Evolutionary conservation across 2,113 vertebrate genomes (phyloP), one percentile per base, ranked within the genome.

Genomic region (Trachemys scripta): DNA sequence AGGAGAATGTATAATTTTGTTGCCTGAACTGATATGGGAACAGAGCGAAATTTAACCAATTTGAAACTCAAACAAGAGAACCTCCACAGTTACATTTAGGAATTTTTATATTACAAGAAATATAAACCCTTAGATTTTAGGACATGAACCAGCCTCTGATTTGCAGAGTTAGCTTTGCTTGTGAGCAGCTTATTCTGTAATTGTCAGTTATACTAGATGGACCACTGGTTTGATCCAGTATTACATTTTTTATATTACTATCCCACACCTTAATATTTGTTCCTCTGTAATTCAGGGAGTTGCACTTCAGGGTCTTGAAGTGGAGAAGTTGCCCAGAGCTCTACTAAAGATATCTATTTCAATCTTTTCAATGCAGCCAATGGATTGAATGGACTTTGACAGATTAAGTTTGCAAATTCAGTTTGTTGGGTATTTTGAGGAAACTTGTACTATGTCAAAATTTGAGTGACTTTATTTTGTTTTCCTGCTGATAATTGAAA

Each of bases 251-350:
- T 98, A 5, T 96, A 89, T 65, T 96, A 96, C 92, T 97, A 92
- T 96, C 96, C 89, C 96, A 93, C 94, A 91, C 84, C 93, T 96
- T 97, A 96, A 90, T 94, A 95, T 96, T 97, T 97, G 97, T 97
- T 92, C 94, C 94, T 97, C 95, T 95, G 96, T 97, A 95, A 96
- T 97, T 97, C 96, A 94, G 95, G 97, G 97, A 97, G 94, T 95
- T 97, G 97, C 96, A 97, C 95, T 96, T 96, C 96, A 97, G 95
- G 96, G 95, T 96, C 96, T 96, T 96, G 95, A 96, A 96, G 96
- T 96, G 96, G 95, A 97, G 94, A 96, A 96, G 96, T 96, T 97
- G 95, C 94, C 96, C 96, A 96, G 91, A 97, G 96, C 96, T 97
- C 96, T 96, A 96, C 96, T 96, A 95, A 97, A 97, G 96, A 94